Conservation (phyloP, 2,888 invertebrate species). For the Rhimphoctona megacephalus region DNA sequence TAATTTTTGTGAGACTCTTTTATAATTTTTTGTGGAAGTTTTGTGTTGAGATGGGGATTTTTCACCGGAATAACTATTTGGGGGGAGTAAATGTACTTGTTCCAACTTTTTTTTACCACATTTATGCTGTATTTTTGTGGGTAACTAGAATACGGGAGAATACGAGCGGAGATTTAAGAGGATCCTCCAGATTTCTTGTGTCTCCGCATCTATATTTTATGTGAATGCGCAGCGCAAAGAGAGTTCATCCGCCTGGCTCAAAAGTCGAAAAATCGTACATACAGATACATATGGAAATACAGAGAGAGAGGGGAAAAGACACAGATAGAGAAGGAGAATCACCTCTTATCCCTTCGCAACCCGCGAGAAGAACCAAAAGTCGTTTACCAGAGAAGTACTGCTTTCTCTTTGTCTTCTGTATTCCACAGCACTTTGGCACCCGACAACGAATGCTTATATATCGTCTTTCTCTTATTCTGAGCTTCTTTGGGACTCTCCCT, state of each 20-base stretch:
- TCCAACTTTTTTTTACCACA: no score
- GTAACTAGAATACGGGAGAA: conserved; percentile 29
- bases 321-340: not conserved
- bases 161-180: not conserved
- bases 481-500: conserved; percentile 17
- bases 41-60: no score
- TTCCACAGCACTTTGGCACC: conserved; percentile 40
- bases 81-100: no score
- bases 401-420: conserved; percentile 31
- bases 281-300: conserved; percentile 14
- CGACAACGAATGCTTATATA: conserved; percentile 30
- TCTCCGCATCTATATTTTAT: conserved; percentile 40
- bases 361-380: conserved; percentile 42
- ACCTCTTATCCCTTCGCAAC: conserved; percentile 31
- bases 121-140: conserved; percentile 42
- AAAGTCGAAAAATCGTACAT: conserved; percentile 22
- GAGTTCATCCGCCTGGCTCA: conserved; percentile 40
- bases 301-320: not conserved
- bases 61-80: no score
- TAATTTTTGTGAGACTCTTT: no score
- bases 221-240: conserved; percentile 36
- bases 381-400: conserved; percentile 40
- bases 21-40: no score
- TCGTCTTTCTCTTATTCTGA: conserved; percentile 33
- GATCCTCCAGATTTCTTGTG: conserved; percentile 28